phyloP scores from a whole-genome alignment of 2,888 invertebrate species.

The Dryobotodes eremita region DNA sequence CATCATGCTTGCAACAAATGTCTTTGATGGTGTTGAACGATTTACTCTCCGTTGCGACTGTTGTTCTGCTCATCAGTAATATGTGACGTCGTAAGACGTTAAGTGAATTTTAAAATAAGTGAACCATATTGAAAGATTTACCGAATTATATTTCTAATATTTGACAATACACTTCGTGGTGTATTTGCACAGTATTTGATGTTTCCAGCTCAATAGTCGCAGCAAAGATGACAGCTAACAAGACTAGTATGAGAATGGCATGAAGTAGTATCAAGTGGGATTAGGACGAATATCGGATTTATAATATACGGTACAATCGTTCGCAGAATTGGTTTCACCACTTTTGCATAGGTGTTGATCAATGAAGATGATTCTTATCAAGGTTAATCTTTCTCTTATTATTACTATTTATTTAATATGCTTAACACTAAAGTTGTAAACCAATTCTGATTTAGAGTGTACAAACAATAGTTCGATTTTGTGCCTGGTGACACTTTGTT shows the following conservation, averaged over 20 bases:
- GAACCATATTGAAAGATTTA: constrained; percentile 39
- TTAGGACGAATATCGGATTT: constrained; percentile 77
- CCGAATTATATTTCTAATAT: constrained; percentile 39
- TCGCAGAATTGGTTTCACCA: constrained; percentile 73
- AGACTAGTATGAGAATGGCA: constrained; percentile 79
- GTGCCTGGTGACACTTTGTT: constrained; percentile 62
- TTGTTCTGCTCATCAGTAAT: constrained; percentile 56
- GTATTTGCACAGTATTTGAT: constrained; percentile 35
- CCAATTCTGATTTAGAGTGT: constrained; percentile 78
- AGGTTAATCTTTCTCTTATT: constrained; percentile 44
- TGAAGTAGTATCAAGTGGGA: constrained; percentile 75
- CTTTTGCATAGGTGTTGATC: constrained; percentile 51
- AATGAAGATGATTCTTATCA: constrained; percentile 43
- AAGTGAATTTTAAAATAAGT: constrained; percentile 33
- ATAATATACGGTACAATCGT: constrained; percentile 71
- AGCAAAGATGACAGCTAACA: constrained; percentile 73
- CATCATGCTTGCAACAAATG: constrained; percentile 86
- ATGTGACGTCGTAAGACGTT: constrained; percentile 11
- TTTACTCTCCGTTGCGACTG: constrained; percentile 75
- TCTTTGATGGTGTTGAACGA: constrained; percentile 80
- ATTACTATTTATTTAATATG: constrained; percentile 43
- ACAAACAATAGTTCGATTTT: constrained; percentile 65
- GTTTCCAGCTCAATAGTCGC: constrained; percentile 72
- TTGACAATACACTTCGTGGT: constrained; percentile 26
- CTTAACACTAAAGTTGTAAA: constrained; percentile 64